These are phyloP conservation scores for Vultur gryphus DNA, from an alignment of 2,797 vertebrate species.

Conservation along the genomic window DNA sequence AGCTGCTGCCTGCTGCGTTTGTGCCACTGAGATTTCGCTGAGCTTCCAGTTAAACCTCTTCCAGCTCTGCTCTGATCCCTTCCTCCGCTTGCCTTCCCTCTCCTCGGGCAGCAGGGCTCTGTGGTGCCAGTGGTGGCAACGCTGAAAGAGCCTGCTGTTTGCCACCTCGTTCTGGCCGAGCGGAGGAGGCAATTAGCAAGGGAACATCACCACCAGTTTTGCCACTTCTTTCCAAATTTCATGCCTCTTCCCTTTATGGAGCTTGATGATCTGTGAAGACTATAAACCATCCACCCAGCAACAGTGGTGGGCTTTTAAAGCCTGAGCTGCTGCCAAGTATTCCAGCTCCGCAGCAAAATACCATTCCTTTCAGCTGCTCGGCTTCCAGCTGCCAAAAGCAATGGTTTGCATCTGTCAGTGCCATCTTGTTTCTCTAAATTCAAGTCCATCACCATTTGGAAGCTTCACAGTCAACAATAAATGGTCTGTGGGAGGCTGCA, in stretches of 20 bases:
- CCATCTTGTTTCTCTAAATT: constrained; percentile 2
- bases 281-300: neutral
- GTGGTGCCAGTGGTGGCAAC: accelerated
- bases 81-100: too few relatives aligned
- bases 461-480: neutral
- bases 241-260: neutral
- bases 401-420: constrained; percentile 16
- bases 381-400: constrained; percentile 48
- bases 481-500: neutral
- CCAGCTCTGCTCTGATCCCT: neutral
- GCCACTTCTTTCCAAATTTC: neutral
- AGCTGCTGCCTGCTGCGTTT: neutral
- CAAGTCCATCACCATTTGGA: neutral
- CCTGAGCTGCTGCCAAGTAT: neutral
- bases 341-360: neutral
- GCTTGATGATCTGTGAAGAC: neutral
- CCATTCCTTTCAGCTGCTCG: constrained; percentile 32
- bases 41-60: neutral
- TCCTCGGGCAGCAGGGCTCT: neutral
- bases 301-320: neutral
- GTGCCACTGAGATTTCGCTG: neutral
- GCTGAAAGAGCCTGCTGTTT: accelerated
- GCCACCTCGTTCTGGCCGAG: neutral
- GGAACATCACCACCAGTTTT: neutral
- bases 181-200: neutral